Conservation (phyloP, 2,797 vertebrate species). For the Rhynchonycteris naso region DNA sequence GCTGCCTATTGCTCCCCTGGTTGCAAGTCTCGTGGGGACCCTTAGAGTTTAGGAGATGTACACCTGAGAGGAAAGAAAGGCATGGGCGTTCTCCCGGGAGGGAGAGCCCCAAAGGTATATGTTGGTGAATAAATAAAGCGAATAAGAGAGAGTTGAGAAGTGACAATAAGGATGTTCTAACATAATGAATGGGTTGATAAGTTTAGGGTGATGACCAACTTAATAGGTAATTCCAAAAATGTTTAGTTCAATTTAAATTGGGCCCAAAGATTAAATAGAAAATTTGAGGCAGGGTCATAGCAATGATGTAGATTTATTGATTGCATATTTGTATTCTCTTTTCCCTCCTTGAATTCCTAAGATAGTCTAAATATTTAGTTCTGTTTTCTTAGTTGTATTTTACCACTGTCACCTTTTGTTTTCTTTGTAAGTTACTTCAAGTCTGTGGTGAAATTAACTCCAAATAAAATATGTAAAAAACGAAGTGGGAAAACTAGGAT, state of each 20-base stretch:
- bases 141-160: slow-evolving; percentile 1
- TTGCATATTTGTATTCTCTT: background rate
- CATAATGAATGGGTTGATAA: background rate
- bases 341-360: slow-evolving; percentile 5
- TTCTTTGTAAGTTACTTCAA: background rate
- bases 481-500: background rate
- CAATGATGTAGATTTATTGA: background rate
- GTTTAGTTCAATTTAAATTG: background rate
- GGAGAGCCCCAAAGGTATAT: background rate
- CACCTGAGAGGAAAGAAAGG: no score
- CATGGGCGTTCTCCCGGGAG: no score
- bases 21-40: no score
- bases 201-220: background rate
- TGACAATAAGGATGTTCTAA: background rate
- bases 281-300: background rate
- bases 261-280: background rate
- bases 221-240: background rate
- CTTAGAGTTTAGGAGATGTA: no score
- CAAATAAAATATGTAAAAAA: background rate
- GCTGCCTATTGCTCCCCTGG: no score
- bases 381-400: background rate
- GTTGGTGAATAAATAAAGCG: background rate
- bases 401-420: background rate
- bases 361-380: slow-evolving; percentile 8
- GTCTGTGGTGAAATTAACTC: background rate